Evolutionary conservation across 2,888 invertebrate species (phyloP).

Genomic region (Ceraclea dissimilis): DNA sequence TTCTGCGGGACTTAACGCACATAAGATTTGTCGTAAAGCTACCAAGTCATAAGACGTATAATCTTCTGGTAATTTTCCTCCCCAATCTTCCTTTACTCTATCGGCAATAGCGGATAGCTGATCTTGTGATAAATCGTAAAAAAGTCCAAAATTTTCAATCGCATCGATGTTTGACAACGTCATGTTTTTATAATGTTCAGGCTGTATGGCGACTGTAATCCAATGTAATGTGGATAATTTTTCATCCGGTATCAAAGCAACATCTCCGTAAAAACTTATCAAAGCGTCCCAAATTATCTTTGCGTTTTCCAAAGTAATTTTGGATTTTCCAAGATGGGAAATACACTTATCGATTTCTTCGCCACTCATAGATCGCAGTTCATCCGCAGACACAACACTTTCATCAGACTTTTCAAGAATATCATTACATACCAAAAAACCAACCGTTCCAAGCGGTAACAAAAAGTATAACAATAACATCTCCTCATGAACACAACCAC

Average conservation of each 20-base stretch:
- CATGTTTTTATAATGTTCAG: constrained; percentile 45
- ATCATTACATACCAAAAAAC: constrained; percentile 25
- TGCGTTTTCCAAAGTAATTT: constrained; percentile 32
- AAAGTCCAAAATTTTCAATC: constrained; percentile 48
- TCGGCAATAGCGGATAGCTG: constrained; percentile 44
- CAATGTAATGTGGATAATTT: constrained; percentile 39
- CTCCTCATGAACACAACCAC: too few species aligned
- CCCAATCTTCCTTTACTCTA: constrained; percentile 46
- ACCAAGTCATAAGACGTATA: constrained; percentile 50
- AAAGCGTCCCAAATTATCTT: constrained; percentile 38
- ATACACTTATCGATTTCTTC: constrained; percentile 38
- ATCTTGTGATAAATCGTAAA: constrained; percentile 37
- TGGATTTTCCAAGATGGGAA: constrained; percentile 35
- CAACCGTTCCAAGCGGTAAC: neutral
- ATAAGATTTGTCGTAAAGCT: constrained; percentile 48
- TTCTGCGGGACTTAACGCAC: constrained; percentile 48
- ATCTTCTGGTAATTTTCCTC: constrained; percentile 47
- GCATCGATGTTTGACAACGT: constrained; percentile 47
- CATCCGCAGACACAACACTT: constrained; percentile 28
- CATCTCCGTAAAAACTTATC: constrained; percentile 33
- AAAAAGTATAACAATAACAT: neutral
- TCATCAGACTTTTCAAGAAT: constrained; percentile 31
- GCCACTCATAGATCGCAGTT: constrained; percentile 32
- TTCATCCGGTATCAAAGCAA: constrained; percentile 39
- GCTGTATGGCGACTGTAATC: constrained; percentile 42